Conservation (phyloP, 1,140 invertebrate species). For the Oscheius sp. region DNA sequence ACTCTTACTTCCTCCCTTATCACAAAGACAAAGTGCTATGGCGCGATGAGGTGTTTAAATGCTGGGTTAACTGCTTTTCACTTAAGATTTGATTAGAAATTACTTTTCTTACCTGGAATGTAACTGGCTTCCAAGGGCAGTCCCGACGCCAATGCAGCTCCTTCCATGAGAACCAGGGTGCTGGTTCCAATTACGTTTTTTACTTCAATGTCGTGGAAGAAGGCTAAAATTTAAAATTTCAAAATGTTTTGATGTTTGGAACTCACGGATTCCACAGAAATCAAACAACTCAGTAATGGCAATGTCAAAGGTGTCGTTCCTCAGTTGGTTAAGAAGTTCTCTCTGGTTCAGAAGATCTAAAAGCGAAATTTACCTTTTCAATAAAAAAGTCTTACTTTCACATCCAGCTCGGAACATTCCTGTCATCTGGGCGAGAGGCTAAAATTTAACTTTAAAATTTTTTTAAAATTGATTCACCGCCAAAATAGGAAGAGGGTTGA, state of each 20-base stretch:
- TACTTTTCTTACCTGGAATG: background rate
- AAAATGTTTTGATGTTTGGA: slow-evolving; percentile 4
- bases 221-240: slow-evolving; percentile 7
- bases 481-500: background rate
- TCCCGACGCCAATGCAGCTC: background rate
- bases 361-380: background rate
- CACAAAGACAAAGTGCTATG: too few species aligned
- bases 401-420: background rate
- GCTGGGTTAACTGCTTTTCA: too few species aligned
- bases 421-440: background rate
- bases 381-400: background rate
- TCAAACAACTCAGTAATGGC: slow-evolving; percentile 41
- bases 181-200: background rate
- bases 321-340: slow-evolving; percentile 25
- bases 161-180: slow-evolving; percentile 22
- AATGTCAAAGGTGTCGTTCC: slow-evolving; percentile 42
- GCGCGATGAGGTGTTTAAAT: too few species aligned
- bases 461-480: too few species aligned
- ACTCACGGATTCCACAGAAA: slow-evolving; percentile 35
- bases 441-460: too few species aligned
- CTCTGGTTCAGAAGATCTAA: slow-evolving; percentile 2
- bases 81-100: background rate
- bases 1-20: too few species aligned
- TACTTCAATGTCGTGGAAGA: slow-evolving; percentile 21
- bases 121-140: background rate